These are phyloP conservation scores for Zophobas atratus DNA, from an alignment of 1,140 invertebrate species.

Conservation along the genomic window DNA sequence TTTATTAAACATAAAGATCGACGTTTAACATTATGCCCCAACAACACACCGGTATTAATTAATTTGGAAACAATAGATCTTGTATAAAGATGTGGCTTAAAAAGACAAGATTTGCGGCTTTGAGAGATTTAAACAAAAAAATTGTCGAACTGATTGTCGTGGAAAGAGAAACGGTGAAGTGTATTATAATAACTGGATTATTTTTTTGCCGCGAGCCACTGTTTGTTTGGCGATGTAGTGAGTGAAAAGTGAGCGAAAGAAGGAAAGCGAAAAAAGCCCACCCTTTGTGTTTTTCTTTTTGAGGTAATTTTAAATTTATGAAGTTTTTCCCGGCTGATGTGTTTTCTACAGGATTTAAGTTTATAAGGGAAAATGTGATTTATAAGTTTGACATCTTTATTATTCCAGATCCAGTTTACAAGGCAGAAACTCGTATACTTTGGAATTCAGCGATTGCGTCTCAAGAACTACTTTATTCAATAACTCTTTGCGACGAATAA, in stretches of 20 bases:
- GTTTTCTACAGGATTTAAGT: constrained; percentile 51
- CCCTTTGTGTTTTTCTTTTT: constrained; percentile 48
- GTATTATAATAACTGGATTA: constrained; percentile 62
- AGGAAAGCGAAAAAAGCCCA: constrained; percentile 27
- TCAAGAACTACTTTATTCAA: constrained; percentile 47
- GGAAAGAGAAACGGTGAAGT: constrained; percentile 53
- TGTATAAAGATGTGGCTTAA: neutral
- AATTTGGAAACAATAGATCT: neutral
- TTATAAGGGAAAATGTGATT: constrained; percentile 54
- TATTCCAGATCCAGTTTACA: constrained; percentile 52
- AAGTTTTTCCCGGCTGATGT: constrained; percentile 45
- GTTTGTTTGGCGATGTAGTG: constrained; percentile 46
- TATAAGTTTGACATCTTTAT: constrained; percentile 55
- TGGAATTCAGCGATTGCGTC: constrained; percentile 50
- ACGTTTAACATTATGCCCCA: neutral
- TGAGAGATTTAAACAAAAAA: constrained; percentile 58
- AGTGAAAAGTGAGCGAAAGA: constrained; percentile 22
- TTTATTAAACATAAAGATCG: no score
- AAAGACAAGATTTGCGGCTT: constrained; percentile 16
- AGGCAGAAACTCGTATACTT: constrained; percentile 48
- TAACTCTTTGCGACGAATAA: constrained; percentile 31
- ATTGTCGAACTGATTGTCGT: constrained; percentile 60
- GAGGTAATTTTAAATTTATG: constrained; percentile 59
- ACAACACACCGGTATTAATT: neutral
- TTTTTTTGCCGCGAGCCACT: constrained; percentile 47